Base-by-base conservation (phyloP, 2,113 vertebrate genomes). In the Syngnathoides biaculeatus region DNA sequence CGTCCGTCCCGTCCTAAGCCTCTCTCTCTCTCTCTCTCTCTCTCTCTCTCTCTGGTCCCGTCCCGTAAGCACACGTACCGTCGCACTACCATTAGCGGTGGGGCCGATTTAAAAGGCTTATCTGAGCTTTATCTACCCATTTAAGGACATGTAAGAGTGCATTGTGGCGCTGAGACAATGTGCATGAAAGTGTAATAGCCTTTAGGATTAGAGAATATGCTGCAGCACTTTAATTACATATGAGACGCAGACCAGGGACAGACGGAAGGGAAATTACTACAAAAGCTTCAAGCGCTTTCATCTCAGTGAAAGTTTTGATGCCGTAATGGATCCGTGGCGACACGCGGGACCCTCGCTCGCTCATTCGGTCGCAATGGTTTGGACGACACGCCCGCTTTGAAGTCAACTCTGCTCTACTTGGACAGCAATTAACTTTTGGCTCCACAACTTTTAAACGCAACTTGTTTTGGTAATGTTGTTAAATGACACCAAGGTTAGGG, bases 131-230 rank as follows among this genome's bases (percentile, higher is more conserved):
- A 61, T 61, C 59, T 42, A 12, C 38, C 59, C 38, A 42, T 61
- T 61, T 61, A 40, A 42, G 58, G n/a, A 61, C 20, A 22, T 4
- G n/a, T 5, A 40, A n/a, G 11, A 61, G 58, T n/a, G n/a, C 59
- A 13, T 24, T 15, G 59, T n/a, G n/a, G 59, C 19, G 11, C 38
- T 42, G 38, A 61, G 59, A 61, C 59, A 61, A 61, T 61, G 59
- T 38, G 5, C 59, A 14, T 22, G n/a, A 61, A 61, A 40, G 11
- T 24, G 39, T 22, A 61, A 61, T 40, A 22, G 59, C 38, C 59
- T 40, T 61, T 22, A 22, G 59, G 59, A 61, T 61, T 61, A 61
- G n/a, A 42, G 59, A 61, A 24, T 14, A 40, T 20, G 59, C 59
- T 22, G 38, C 35, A 12, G 12, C 38, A 42, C 59, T 42, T 40